Evolutionary conservation across 2,113 vertebrate species (phyloP).

Genomic region (Sebastes schlegelii): DNA sequence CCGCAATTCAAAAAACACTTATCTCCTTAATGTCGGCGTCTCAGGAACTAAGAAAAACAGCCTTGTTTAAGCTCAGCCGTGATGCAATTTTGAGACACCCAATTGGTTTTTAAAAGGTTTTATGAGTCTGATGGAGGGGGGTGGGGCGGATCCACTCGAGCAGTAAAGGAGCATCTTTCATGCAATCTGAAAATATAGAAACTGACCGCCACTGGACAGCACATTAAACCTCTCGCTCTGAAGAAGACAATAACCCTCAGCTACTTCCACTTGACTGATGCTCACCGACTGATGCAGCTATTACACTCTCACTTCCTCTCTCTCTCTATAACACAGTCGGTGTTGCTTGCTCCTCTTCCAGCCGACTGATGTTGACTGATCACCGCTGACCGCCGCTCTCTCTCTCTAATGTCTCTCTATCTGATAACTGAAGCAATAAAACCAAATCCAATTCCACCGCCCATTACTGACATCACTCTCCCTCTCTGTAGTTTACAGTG

Average conservation of each 20-base stretch:
- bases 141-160: background rate
- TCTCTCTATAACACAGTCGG: background rate
- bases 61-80: background rate
- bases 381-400: conserved; percentile 40
- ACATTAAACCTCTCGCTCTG: conserved; percentile 28
- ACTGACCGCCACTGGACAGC: background rate
- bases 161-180: background rate
- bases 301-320: conserved; percentile 26
- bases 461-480: conserved; percentile 50
- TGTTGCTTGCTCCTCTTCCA: conserved; percentile 42
- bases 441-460: conserved; percentile 17
- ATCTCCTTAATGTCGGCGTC: conserved; percentile 10
- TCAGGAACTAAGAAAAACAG: background rate
- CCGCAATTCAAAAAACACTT: background rate
- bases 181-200: conserved; percentile 16
- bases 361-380: conserved; percentile 45
- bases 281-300: conserved; percentile 11
- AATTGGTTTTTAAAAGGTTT: conserved; percentile 15
- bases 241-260: conserved; percentile 43
- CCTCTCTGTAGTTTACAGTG: conserved; percentile 91
- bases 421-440: conserved; percentile 60
- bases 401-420: conserved; percentile 35
- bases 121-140: background rate
- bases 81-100: conserved; percentile 19
- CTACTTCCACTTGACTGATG: conserved; percentile 47